Conservation (phyloP, 2,888 invertebrate species). For the Spialia ferax region DNA sequence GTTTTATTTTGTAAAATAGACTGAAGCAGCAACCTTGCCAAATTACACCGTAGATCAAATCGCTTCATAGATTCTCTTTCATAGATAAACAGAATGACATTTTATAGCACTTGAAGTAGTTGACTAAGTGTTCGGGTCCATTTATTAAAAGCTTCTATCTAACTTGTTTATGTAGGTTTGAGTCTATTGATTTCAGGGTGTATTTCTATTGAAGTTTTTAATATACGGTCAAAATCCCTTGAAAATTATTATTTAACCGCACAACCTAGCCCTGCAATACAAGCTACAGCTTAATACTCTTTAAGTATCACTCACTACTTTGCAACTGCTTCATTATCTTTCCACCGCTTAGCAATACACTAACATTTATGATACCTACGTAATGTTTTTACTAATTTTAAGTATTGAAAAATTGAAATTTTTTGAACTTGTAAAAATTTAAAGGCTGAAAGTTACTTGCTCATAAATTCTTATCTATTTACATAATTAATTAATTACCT, state of each 20-base stretch:
- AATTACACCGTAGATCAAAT: not conserved
- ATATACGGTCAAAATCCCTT: too few relatives aligned
- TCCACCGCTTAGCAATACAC: not conserved
- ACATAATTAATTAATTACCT: too few relatives aligned
- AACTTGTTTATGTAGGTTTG: too few relatives aligned
- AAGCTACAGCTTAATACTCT: too few relatives aligned
- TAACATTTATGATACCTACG: not conserved
- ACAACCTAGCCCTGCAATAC: too few relatives aligned
- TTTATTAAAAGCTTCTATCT: too few relatives aligned
- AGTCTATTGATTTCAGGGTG: too few relatives aligned
- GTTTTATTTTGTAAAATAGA: not conserved
- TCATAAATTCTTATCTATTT: slow-evolving; percentile 52
- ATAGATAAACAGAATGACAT: not conserved
- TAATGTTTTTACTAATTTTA: not conserved
- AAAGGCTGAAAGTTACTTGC: slow-evolving; percentile 66
- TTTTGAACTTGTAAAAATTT: slow-evolving; percentile 34
- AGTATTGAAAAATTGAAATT: not conserved
- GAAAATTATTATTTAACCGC: too few relatives aligned
- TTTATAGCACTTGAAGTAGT: too few relatives aligned
- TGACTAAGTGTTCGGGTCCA: too few relatives aligned
- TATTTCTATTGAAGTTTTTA: too few relatives aligned
- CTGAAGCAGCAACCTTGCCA: not conserved
- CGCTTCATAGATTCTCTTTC: slow-evolving; percentile 1
- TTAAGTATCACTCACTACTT: too few relatives aligned
- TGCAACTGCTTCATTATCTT: not conserved